Evolutionary conservation across 2,888 invertebrate genomes (phyloP).

Genomic region (Halictus quadricinctus): DNA sequence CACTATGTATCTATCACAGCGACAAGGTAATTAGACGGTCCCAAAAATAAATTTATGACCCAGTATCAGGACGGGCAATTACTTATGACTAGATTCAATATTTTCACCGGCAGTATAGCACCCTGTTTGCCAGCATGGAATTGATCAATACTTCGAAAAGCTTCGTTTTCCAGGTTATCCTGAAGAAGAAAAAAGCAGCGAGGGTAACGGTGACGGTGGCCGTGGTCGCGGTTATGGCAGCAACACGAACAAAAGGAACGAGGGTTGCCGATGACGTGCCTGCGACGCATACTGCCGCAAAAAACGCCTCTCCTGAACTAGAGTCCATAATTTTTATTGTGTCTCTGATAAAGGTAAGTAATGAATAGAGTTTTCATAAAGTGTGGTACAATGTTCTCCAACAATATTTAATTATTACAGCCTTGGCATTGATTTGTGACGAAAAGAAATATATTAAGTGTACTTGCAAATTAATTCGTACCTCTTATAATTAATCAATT

Average conservation of each 20-base stretch:
- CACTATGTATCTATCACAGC: background rate
- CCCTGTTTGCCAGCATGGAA: constrained; percentile 35
- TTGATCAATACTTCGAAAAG: constrained; percentile 63
- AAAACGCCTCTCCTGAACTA: background rate
- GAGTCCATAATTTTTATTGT: constrained; percentile 1
- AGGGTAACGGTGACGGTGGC: constrained; percentile 4
- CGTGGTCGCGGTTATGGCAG: constrained; percentile 16
- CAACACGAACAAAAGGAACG: constrained; percentile 22
- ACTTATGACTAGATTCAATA: background rate
- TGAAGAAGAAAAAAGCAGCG: constrained; percentile 18
- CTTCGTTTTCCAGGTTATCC: constrained; percentile 41
- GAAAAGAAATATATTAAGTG: too few species aligned
- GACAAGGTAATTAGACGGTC: background rate
- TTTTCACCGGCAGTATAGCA: constrained; percentile 26
- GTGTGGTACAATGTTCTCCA: background rate
- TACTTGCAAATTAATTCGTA: too few species aligned
- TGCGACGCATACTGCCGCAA: background rate
- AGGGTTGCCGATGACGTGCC: constrained; percentile 43
- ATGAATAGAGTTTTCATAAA: background rate
- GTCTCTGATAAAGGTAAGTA: background rate
- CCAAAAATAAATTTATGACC: background rate
- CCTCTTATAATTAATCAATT: too few species aligned
- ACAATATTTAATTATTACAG: background rate
- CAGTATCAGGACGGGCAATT: background rate
- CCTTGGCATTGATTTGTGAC: background rate